phyloP scores from a whole-genome alignment of 2,113 vertebrate species.

The Scalopus aquaticus region DNA sequence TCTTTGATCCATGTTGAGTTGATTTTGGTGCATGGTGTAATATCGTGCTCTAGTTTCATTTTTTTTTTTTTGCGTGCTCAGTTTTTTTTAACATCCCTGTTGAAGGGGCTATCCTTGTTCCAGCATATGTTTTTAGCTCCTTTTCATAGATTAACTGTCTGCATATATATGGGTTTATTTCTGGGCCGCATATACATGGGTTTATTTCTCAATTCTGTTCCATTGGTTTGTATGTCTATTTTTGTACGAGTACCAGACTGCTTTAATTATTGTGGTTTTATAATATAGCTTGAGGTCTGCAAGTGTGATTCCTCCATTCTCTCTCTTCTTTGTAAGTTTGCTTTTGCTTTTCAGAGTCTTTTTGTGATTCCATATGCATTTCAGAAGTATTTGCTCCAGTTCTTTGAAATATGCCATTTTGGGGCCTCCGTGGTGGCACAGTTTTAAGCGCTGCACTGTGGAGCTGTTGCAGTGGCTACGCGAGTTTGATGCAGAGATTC shows the following conservation, averaged over 20 bases:
- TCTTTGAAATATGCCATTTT: neutral
- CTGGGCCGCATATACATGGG: neutral
- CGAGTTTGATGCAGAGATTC: no score
- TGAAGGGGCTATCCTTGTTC: neutral
- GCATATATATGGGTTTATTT: neutral
- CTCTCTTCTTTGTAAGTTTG: neutral
- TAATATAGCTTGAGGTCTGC: neutral
- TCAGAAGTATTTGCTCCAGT: neutral
- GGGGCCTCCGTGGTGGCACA: no score
- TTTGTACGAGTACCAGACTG: neutral
- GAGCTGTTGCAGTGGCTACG: no score
- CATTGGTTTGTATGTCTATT: neutral
- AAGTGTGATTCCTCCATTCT: neutral
- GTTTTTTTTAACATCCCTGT: neutral
- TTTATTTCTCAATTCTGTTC: neutral
- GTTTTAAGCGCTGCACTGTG: no score
- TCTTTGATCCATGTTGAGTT: no score
- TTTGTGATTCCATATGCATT: neutral
- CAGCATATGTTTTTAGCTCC: neutral
- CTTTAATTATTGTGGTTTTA: neutral
- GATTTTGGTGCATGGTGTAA: no score
- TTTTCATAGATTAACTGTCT: neutral
- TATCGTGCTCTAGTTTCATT: no score
- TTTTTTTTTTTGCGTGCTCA: no score
- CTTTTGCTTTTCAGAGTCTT: neutral